phyloP scores from a whole-genome alignment of 2,113 vertebrate genomes.

The Archocentrus centrarchus region DNA sequence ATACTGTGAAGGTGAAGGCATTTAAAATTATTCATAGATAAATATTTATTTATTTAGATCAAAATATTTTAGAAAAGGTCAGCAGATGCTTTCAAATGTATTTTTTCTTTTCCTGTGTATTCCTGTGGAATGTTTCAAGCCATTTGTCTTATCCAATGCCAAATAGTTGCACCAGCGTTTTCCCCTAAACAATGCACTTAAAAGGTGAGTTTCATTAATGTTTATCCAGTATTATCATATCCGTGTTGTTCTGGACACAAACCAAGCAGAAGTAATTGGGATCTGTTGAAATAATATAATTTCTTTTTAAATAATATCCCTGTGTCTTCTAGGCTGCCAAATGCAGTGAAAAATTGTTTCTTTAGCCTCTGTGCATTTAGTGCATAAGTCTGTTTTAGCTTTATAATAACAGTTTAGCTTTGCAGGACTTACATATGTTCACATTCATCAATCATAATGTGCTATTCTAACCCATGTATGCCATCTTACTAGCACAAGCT shows the following conservation, averaged over 20 bases:
- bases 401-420: slow-evolving; percentile 3
- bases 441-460: background rate
- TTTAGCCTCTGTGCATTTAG: background rate
- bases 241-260: background rate
- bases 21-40: too few species aligned
- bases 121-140: too few species aligned
- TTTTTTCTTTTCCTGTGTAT: background rate
- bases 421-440: background rate
- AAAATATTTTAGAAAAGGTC: too few species aligned
- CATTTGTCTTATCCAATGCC: too few species aligned
- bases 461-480: background rate
- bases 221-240: background rate
- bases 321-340: background rate
- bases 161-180: too few species aligned
- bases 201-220: too few species aligned
- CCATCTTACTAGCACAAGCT: background rate
- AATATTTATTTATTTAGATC: background rate
- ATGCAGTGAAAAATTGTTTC: background rate
- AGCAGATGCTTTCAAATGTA: background rate
- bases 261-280: background rate
- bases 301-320: background rate
- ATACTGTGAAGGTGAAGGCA: too few species aligned
- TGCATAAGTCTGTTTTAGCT: background rate
- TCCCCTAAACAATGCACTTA: too few species aligned
- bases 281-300: background rate